These are phyloP conservation scores for Pimpla rufipes DNA, from an alignment of 2,888 invertebrate species.

Conservation along the genomic window DNA sequence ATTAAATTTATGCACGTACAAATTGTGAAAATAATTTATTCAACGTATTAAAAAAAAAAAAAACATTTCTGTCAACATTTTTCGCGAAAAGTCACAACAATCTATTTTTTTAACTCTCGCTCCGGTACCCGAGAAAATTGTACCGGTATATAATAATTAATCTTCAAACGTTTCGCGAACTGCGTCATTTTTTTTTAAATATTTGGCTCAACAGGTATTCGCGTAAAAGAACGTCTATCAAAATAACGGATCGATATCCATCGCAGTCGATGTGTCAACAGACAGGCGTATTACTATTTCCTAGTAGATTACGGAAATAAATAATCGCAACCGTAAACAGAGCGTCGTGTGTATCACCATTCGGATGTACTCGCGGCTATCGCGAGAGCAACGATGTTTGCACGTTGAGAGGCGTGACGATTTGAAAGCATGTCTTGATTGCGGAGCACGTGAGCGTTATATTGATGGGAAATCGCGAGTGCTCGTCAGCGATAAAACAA, in stretches of 20 bases:
- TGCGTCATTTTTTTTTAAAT: background rate
- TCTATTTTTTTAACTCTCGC: too few species aligned
- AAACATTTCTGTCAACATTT: too few species aligned
- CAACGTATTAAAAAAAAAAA: too few species aligned
- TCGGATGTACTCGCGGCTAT: background rate
- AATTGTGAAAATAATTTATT: too few species aligned
- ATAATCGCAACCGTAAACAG: background rate
- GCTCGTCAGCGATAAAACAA: slow-evolving; percentile 48
- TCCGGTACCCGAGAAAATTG: too few species aligned
- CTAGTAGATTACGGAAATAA: background rate
- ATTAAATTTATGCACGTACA: too few species aligned
- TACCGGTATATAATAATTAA: too few species aligned
- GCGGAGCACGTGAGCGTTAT: slow-evolving; percentile 3
- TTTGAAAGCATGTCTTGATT: background rate
- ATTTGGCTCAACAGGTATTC: background rate
- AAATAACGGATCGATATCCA: background rate
- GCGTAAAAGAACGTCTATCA: background rate
- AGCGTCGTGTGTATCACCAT: background rate
- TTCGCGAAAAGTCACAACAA: too few species aligned
- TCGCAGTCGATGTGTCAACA: background rate
- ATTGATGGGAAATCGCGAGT: slow-evolving; percentile 47
- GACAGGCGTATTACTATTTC: background rate
- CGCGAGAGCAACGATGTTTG: background rate
- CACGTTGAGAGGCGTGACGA: background rate
- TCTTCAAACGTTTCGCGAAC: too few species aligned